phyloP scores from a whole-genome alignment of 2,888 invertebrate species.

The Actias luna region DNA sequence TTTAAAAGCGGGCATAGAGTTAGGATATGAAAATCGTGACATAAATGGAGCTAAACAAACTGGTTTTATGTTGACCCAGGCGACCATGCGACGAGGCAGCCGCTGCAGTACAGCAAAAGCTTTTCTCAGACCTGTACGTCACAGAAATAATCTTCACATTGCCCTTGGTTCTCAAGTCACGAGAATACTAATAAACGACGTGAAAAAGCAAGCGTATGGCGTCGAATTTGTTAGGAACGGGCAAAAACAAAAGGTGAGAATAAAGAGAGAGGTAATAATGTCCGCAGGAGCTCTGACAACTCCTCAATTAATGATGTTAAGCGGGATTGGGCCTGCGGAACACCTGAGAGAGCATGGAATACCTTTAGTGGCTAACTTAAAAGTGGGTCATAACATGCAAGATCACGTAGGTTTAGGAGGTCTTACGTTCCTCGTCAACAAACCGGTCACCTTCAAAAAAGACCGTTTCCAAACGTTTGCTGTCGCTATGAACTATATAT shows the following conservation, averaged over 20 bases:
- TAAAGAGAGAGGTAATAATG: slow-evolving; percentile 90
- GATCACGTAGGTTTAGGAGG: slow-evolving; percentile 95
- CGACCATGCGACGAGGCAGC: slow-evolving; percentile 90
- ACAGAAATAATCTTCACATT: slow-evolving; percentile 89
- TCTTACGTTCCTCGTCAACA: slow-evolving; percentile 90
- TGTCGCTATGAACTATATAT: slow-evolving; percentile 90
- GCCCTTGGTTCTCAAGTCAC: slow-evolving; percentile 89
- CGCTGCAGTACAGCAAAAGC: slow-evolving; percentile 95
- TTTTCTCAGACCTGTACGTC: slow-evolving; percentile 90
- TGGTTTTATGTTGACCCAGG: slow-evolving; percentile 93
- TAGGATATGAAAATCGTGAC: slow-evolving; percentile 91
- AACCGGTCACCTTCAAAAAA: slow-evolving; percentile 89
- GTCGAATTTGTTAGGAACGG: slow-evolving; percentile 88
- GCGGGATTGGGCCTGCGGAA: slow-evolving; percentile 92
- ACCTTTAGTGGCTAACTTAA: slow-evolving; percentile 87
- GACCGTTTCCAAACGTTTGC: slow-evolving; percentile 88
- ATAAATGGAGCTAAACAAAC: slow-evolving; percentile 92
- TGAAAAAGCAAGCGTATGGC: slow-evolving; percentile 87
- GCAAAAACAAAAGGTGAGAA: slow-evolving; percentile 84
- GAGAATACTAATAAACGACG: slow-evolving; percentile 85
- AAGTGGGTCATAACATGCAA: slow-evolving; percentile 92
- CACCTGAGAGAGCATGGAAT: slow-evolving; percentile 88
- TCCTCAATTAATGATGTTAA: slow-evolving; percentile 95
- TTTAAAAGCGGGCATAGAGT: slow-evolving; percentile 89
- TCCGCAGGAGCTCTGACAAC: slow-evolving; percentile 94